Conservation (phyloP, 2,888 invertebrate species). For the Cataglyphis altisquamis region DNA sequence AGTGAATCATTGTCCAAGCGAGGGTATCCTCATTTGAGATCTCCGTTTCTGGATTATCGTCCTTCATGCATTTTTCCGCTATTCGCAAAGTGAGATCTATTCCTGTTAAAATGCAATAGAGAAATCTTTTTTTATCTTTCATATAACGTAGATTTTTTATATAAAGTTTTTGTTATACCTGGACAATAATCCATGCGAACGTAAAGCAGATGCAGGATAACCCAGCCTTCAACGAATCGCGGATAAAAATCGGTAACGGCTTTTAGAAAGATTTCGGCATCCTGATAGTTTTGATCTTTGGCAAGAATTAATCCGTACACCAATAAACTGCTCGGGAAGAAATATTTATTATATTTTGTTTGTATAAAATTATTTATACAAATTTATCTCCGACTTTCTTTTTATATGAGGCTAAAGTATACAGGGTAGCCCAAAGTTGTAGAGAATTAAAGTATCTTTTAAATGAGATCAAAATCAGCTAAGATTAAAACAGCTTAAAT, state of each 20-base stretch:
- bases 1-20: slow-evolving; percentile 76
- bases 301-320: slow-evolving; percentile 74
- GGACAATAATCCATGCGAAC: slow-evolving; percentile 76
- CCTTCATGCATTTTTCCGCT: slow-evolving; percentile 77
- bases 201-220: slow-evolving; percentile 78
- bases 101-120: slow-evolving; percentile 64
- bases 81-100: slow-evolving; percentile 74
- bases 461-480: too few species aligned
- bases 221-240: slow-evolving; percentile 78
- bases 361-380: neutral
- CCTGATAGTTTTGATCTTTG: slow-evolving; percentile 67
- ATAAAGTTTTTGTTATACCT: slow-evolving; percentile 65
- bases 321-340: slow-evolving; percentile 73
- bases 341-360: neutral
- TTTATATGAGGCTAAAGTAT: neutral
- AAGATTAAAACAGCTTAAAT: too few species aligned
- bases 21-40: slow-evolving; percentile 72
- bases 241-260: slow-evolving; percentile 76
- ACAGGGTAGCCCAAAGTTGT: too few species aligned
- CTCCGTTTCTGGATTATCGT: slow-evolving; percentile 61
- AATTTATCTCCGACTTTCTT: neutral
- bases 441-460: too few species aligned
- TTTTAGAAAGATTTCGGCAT: slow-evolving; percentile 78
- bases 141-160: neutral
- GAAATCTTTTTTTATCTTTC: neutral